phyloP scores from a whole-genome alignment of 2,113 vertebrate species.

The Alexandromys fortis region DNA sequence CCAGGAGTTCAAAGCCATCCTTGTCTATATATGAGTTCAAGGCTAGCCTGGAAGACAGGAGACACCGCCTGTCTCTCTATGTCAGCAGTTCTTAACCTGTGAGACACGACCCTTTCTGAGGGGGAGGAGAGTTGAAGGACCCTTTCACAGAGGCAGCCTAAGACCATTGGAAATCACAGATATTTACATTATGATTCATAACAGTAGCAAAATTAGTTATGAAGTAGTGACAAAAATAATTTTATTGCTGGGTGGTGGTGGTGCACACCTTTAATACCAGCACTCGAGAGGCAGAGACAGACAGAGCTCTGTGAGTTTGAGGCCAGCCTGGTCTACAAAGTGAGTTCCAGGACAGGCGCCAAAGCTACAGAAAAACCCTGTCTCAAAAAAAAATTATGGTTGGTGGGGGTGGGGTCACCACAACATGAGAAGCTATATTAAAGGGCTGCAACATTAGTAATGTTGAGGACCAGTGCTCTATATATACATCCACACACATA shows the following conservation, averaged over 20 bases:
- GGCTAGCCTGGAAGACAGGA: not conserved
- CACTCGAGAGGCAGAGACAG: too few relatives aligned
- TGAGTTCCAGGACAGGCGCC: too few relatives aligned
- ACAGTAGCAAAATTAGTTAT: not conserved
- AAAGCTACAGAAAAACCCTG: too few relatives aligned
- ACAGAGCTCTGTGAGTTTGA: too few relatives aligned
- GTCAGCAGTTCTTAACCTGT: not conserved
- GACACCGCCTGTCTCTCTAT: not conserved
- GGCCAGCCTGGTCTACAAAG: too few relatives aligned
- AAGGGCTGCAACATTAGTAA: not conserved
- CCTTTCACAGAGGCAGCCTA: not conserved
- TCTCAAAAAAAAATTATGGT: too few relatives aligned
- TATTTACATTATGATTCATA: not conserved
- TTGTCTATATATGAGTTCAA: not conserved
- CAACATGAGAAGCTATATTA: not conserved
- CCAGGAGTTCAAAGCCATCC: not conserved
- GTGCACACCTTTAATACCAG: too few relatives aligned
- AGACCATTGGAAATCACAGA: not conserved
- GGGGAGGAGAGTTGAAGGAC: not conserved
- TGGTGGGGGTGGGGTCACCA: not conserved
- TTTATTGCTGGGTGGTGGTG: not conserved
- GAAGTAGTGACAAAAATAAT: not conserved
- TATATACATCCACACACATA: not conserved
- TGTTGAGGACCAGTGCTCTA: not conserved
- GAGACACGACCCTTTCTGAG: not conserved